Conservation (phyloP, 2,113 vertebrate species). For the Scatophagus argus region DNA sequence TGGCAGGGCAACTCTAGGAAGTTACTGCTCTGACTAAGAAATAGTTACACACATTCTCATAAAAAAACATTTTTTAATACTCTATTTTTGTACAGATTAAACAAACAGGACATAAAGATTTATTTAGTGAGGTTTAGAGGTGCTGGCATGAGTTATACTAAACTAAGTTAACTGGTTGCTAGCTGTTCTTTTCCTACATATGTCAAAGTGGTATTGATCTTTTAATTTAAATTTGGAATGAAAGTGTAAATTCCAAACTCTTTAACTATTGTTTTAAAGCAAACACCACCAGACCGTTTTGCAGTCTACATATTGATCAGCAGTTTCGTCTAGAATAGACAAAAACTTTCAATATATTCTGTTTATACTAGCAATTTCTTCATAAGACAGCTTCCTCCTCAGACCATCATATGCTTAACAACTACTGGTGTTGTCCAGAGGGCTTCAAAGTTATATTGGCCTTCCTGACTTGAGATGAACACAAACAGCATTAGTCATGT, state of each 20-base stretch:
- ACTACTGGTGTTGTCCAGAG: slow-evolving; percentile 26
- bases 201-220: neutral
- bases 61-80: neutral
- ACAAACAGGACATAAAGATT: neutral
- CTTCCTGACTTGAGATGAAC: slow-evolving; percentile 30
- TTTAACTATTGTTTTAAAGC: neutral
- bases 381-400: neutral
- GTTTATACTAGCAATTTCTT: neutral
- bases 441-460: neutral
- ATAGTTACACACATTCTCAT: neutral
- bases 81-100: neutral
- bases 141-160: neutral
- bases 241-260: neutral
- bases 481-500: slow-evolving; percentile 33
- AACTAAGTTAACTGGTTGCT: neutral
- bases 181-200: neutral
- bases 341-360: neutral
- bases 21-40: neutral
- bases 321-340: neutral
- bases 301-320: neutral
- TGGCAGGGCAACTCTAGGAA: neutral
- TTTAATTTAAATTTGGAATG: neutral
- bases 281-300: slow-evolving; percentile 10
- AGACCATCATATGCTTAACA: slow-evolving; percentile 9
- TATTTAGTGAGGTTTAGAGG: neutral